A percentile compares a stretch with the other conserved stretches of the same genome.
These are phyloP conservation scores for Aporrectodea caliginosa DNA, from an alignment of 1,140 invertebrate species.

Conservation along the genomic window DNA sequence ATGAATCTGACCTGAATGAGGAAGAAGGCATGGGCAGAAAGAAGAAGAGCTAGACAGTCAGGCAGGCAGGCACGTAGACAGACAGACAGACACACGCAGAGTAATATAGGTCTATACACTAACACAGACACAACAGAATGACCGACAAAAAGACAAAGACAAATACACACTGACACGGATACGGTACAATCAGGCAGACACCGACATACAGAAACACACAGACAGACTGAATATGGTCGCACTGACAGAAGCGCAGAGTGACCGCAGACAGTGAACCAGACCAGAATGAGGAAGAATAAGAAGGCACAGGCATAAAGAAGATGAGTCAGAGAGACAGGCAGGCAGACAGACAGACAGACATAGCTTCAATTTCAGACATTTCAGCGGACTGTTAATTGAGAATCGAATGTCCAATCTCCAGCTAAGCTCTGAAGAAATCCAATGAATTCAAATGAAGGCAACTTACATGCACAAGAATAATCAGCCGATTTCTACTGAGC, in stretches of 20 bases:
- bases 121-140: no score
- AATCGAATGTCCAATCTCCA: not conserved
- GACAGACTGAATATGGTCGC: not conserved
- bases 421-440: not conserved
- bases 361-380: not conserved
- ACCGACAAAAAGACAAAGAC: no score
- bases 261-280: not conserved
- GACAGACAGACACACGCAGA: no score
- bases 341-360: not conserved
- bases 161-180: no score
- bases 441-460: not conserved
- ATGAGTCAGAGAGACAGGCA: not conserved
- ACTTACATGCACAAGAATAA: not conserved
- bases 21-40: no score
- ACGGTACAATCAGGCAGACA: no score
- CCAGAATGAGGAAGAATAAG: not conserved
- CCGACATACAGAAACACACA: not conserved
- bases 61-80: no score
- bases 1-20: no score
- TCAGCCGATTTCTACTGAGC: not conserved
- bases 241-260: not conserved
- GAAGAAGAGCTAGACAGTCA: no score
- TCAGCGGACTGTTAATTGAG: not conserved
- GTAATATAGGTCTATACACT: no score
- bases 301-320: not conserved